Conservation (phyloP, 1,140 invertebrate genomes). For the Pseudomyrmex concolor region DNA sequence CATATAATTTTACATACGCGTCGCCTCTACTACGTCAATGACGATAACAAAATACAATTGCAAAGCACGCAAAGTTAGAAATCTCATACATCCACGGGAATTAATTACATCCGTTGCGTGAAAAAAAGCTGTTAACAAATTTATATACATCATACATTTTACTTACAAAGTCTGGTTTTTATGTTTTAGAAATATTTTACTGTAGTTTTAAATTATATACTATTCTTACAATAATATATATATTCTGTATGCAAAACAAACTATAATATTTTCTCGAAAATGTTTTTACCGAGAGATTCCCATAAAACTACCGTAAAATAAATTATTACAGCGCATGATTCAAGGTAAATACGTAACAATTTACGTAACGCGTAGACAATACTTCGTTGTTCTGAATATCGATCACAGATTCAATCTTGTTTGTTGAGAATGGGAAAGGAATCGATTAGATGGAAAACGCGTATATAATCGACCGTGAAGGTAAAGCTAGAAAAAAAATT, state of each 20-base stretch:
- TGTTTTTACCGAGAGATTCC: background rate
- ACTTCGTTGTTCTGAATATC: constrained; percentile 40
- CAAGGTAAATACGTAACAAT: constrained; percentile 52
- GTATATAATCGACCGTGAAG: constrained; percentile 46
- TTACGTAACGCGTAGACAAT: constrained; percentile 61
- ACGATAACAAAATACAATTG: constrained; percentile 32
- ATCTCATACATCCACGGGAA: too few species aligned
- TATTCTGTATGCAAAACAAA: too few species aligned
- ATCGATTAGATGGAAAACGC: constrained; percentile 23
- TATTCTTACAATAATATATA: too few species aligned
- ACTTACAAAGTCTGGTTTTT: too few species aligned
- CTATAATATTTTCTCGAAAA: background rate
- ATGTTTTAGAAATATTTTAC: too few species aligned
- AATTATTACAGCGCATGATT: background rate
- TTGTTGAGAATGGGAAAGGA: constrained; percentile 28
- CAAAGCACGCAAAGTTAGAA: background rate
- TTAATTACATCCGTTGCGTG: background rate
- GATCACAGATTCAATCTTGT: constrained; percentile 51
- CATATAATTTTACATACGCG: constrained; percentile 42
- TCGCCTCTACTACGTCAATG: constrained; percentile 37
- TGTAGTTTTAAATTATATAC: too few species aligned
- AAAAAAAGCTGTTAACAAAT: background rate
- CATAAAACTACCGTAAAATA: constrained; percentile 39
- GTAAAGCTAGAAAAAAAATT: constrained; percentile 25
- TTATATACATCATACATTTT: too few species aligned